Base-by-base conservation (phyloP, 2,797 vertebrate species). In the Xyrichtys novacula region DNA sequence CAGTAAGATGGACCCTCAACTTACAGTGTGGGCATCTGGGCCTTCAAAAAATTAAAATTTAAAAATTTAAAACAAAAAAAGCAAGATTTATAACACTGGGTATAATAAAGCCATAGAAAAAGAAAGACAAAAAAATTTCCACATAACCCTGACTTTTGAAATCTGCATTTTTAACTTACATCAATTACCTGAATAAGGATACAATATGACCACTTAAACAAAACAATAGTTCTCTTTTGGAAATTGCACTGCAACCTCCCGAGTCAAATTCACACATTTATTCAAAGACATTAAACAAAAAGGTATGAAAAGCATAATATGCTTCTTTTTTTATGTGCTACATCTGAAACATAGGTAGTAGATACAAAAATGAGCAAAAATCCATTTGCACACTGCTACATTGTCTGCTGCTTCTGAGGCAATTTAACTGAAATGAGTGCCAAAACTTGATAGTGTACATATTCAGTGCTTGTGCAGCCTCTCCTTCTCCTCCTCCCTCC, bases 371-470 rank as follows among this genome's bases (percentile, higher is more conserved):
- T 75, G 88, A 89, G 90, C 91, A 93, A 93, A 91, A 88, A 71
- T 95, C 94, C 94, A 95, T 95, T 96, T 96, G 96, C 96, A 96
- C 93, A 95, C 94, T 97, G 97, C 97, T 99, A 99, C 97, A 98
- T 98, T 92, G 93, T 93, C 94, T 95, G 96, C 95, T 95, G 96
- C 95, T 97, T 96, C 94, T 96, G 95, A 98, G 96, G 96, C 95
- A 94, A 93, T 91, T 95, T 84, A 86, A 85, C 84, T 95, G 86
- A 95, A 93, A 94, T 90, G 95, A 96, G 93, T 95, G 96, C 96
- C 96, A 95, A 94, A 93, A 93, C 83, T 94, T 95, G 96, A 98
- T 96, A 98, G 97, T 98, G 92, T 96, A 95, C 95, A 96, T 91
- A 91, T 95, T 97, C 96, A 97, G 96, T 98, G 96, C 96, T 96